Base-by-base conservation (phyloP, 2,888 invertebrate species). In the Harmothoe impar region DNA sequence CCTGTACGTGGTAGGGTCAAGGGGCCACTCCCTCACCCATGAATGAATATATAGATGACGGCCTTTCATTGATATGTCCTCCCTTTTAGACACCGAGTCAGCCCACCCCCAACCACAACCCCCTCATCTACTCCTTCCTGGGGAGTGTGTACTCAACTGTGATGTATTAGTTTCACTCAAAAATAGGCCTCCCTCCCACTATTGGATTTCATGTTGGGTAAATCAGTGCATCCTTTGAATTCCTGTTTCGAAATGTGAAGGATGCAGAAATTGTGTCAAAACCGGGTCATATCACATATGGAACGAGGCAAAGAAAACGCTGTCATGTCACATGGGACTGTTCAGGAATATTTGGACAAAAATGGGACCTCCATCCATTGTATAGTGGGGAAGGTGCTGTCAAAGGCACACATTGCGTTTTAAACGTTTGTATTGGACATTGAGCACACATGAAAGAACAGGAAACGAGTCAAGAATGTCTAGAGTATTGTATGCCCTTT, bases 11-110 rank as follows among this genome's bases (percentile, higher is more conserved):
- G 5, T 15, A 29, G 29, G 29, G 29, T 29, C 15, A 72, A 5
- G n/a, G 62, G 62, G 62, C 62, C 72, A 72, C 72, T 72, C 72
- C 72, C 25, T 72, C 29, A 72, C 7, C 25, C 72, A 72, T 72
- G 29, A 72, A 72, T 72, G 72, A 29, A 72, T 15, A 29, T 15
- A 29, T 29, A 17, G 31, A 0, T 72, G 25, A 25, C 1, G 72
- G 15, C 0, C 72, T 29, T 72, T 72, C 29, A 72, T 29, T 29
- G 5, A 3, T 15, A 72, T 72, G 5, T 72, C 72, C 15, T 15
- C 5, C 62, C 43, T 10, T 43, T 43, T 43, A 43, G 43, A 43
- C 43, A 43, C 43, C 43, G 10, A 43, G 5, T 43, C 20, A 20
- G 1, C 62, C 62, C 62, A n/a, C 62, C 62, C 62, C 62, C 62